Conservation (phyloP, 2,888 invertebrate species). For the Oeneis ivallda region DNA sequence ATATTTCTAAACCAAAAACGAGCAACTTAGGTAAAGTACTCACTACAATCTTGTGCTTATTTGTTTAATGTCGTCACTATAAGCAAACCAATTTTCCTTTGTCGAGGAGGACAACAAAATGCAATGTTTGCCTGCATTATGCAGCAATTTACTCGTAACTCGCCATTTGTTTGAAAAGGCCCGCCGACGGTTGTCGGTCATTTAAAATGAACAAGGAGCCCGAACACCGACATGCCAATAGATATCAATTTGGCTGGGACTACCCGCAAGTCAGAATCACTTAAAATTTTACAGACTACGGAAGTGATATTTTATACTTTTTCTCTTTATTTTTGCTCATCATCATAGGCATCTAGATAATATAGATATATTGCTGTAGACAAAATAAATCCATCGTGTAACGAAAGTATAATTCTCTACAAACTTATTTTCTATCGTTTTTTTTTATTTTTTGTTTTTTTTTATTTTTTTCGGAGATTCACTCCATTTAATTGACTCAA, state of each 20-base stretch:
- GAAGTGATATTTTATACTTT: too few species aligned
- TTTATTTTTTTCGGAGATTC: too few species aligned
- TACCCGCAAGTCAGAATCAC: too few species aligned
- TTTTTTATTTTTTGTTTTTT: too few species aligned
- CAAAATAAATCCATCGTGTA: too few species aligned
- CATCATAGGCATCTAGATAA: too few species aligned
- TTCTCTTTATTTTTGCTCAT: slow-evolving; percentile 26
- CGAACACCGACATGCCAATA: not conserved
- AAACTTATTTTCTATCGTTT: too few species aligned
- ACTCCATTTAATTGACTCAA: not conserved
- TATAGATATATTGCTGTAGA: too few species aligned
- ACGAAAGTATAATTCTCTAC: too few species aligned
- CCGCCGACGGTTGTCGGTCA: slow-evolving; percentile 51
- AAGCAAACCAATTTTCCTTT: slow-evolving; percentile 23
- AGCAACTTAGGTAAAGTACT: not conserved
- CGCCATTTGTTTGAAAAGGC: slow-evolving; percentile 66
- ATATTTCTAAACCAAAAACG: slow-evolving; percentile 3
- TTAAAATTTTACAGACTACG: too few species aligned
- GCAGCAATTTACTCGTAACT: slow-evolving; percentile 54
- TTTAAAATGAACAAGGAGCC: slow-evolving; percentile 44
- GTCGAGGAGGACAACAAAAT: slow-evolving; percentile 38
- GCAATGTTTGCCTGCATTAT: slow-evolving; percentile 53
- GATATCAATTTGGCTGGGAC: not conserved
- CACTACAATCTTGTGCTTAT: slow-evolving; percentile 5
- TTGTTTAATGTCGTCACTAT: slow-evolving; percentile 15